Percentiles rank a stretch among this genome's conserved stretches.
Conservation (phyloP, 2,797 vertebrate genomes). For the Acomys russatus region DNA sequence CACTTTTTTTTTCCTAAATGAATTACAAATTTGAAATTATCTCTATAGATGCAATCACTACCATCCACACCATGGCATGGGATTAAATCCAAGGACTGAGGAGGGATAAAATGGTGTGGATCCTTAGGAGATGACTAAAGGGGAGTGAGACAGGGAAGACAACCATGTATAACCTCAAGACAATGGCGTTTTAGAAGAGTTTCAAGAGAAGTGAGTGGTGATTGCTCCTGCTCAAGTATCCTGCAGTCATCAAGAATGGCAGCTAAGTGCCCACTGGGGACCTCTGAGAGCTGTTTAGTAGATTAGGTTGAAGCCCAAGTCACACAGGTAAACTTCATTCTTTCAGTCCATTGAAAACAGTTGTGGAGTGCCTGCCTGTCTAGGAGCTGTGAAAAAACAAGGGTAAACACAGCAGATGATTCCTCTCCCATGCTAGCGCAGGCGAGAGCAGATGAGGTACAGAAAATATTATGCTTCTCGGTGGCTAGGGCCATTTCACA, state of each 20-base stretch:
- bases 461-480: background rate
- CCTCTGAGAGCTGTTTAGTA: background rate
- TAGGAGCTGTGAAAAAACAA: background rate
- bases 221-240: slow-evolving; percentile 9
- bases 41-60: background rate
- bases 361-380: slow-evolving; percentile 10
- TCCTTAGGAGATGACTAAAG: background rate
- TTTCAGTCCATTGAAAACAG: slow-evolving; percentile 56
- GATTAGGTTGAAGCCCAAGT: slow-evolving; percentile 47
- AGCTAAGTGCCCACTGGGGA: background rate
- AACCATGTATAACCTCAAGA: background rate
- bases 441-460: background rate
- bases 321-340: slow-evolving; percentile 35
- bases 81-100: background rate
- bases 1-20: background rate
- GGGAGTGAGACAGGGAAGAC: background rate
- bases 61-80: too few species aligned
- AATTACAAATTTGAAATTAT: background rate
- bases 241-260: background rate
- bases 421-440: background rate
- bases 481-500: background rate
- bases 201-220: background rate
- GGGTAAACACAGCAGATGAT: background rate
- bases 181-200: background rate
- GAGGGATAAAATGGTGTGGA: background rate